Evolutionary conservation across 1,140 invertebrate genomes (phyloP).

Genomic region (Patella vulgata): DNA sequence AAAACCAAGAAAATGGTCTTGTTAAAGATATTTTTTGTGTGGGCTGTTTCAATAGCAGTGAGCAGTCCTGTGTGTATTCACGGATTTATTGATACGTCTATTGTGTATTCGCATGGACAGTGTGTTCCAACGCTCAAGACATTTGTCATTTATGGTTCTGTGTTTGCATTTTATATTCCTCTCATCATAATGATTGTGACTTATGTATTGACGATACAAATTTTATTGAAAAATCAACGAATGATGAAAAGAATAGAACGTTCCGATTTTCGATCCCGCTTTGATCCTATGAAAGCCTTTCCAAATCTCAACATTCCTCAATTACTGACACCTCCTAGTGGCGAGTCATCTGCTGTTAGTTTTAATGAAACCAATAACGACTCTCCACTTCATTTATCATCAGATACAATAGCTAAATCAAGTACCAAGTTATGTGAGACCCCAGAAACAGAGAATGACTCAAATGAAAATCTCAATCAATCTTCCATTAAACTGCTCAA

Average conservation of each 20-base stretch:
- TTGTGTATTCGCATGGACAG: constrained; percentile 68
- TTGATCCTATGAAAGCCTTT: constrained; percentile 31
- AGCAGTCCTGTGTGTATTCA: constrained; percentile 87
- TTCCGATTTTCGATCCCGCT: constrained; percentile 39
- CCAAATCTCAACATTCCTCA: constrained; percentile 22
- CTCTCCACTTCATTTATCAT: too few relatives aligned
- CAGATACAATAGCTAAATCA: too few relatives aligned
- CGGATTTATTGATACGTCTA: constrained; percentile 73
- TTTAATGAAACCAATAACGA: too few relatives aligned
- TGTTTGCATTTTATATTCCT: constrained; percentile 95
- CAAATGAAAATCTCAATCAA: too few relatives aligned
- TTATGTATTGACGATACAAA: constrained; percentile 87
- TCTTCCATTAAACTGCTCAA: too few relatives aligned
- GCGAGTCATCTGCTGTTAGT: too few relatives aligned
- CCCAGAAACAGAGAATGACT: too few relatives aligned
- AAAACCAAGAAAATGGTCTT: constrained; percentile 87
- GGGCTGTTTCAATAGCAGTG: constrained; percentile 89
- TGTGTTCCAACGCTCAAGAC: constrained; percentile 73
- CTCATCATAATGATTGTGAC: constrained; percentile 93
- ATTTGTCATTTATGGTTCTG: constrained; percentile 91
- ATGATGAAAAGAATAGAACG: constrained; percentile 52
- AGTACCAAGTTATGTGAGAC: too few relatives aligned
- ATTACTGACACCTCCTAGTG: background rate
- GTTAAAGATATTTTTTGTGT: constrained; percentile 90
- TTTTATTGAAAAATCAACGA: constrained; percentile 57